Percentiles rank a stretch among this genome's conserved stretches.
Conservation (phyloP, 2,888 invertebrate species). For the Ophion slaviceki region DNA sequence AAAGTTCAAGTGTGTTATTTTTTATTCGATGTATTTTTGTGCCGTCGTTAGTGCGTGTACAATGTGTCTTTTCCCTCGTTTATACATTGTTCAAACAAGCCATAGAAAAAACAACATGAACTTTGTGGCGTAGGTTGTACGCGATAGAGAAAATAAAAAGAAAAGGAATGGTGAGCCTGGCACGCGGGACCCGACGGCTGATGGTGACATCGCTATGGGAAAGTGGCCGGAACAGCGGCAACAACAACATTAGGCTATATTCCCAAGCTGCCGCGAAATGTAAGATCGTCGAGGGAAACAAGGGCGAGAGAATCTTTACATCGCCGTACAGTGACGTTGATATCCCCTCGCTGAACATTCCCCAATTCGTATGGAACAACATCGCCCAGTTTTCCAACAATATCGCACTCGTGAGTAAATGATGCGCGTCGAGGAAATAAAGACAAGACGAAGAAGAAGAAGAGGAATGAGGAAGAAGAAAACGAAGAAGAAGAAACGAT, state of each 20-base stretch:
- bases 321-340: conserved; percentile 69
- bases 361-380: conserved; percentile 77
- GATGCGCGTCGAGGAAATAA: not conserved
- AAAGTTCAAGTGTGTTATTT: no score
- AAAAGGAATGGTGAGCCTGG: conserved; percentile 59
- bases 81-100: no score
- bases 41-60: no score
- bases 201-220: conserved; percentile 3
- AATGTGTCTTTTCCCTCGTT: no score
- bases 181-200: conserved; percentile 60
- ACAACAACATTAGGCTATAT: conserved; percentile 59
- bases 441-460: not conserved
- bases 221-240: not conserved
- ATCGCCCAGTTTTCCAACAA: conserved; percentile 67
- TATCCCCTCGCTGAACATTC: conserved; percentile 68
- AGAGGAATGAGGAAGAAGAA: not conserved
- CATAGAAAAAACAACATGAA: no score
- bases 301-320: conserved; percentile 76
- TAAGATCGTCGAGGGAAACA: conserved; percentile 72
- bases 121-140: not conserved
- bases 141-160: not conserved
- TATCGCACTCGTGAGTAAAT: conserved; percentile 76
- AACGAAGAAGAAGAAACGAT: not conserved
- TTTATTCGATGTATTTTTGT: no score
- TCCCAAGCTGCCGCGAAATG: conserved; percentile 66